These are phyloP conservation scores for Brachystomella parvula DNA, from an alignment of 1,140 invertebrate species.

Conservation along the genomic window DNA sequence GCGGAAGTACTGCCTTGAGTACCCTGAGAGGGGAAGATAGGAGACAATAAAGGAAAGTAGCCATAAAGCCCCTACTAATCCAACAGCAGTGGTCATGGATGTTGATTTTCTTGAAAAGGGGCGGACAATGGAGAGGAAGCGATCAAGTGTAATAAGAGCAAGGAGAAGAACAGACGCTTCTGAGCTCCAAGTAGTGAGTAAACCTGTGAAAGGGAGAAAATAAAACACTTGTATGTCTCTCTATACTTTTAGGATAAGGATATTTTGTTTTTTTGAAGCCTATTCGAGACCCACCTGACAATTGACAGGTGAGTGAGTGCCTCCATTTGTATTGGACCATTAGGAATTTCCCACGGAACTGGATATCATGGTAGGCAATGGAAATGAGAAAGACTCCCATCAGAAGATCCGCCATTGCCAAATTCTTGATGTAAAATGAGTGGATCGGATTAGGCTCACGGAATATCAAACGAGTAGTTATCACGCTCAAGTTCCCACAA, in stretches of 20 bases:
- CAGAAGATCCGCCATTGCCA: conserved; percentile 58
- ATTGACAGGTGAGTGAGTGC: conserved; percentile 39
- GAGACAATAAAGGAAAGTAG: conserved; percentile 47
- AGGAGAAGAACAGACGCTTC: conserved; percentile 58
- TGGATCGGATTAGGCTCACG: conserved; percentile 48
- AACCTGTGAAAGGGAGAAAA: conserved; percentile 50
- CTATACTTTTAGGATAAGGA: background rate
- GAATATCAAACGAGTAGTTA: conserved; percentile 51
- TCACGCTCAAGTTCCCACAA: conserved; percentile 55
- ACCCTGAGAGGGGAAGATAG: conserved; percentile 46
- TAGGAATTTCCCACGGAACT: conserved; percentile 54
- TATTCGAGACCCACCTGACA: conserved; percentile 24
- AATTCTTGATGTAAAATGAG: conserved; percentile 55
- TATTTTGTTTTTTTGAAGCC: background rate
- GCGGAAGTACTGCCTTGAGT: conserved; percentile 46
- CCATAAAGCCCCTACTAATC: conserved; percentile 48
- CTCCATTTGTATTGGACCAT: conserved; percentile 53
- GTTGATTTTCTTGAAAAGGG: conserved; percentile 47
- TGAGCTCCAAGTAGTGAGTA: conserved; percentile 58
- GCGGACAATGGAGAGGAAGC: conserved; percentile 54
- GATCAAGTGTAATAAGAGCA: conserved; percentile 52
- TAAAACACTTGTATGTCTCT: background rate
- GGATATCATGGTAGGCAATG: conserved; percentile 54
- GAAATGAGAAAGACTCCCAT: conserved; percentile 61
- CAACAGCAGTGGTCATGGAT: conserved; percentile 41